Evolutionary conservation across 2,888 invertebrate genomes (phyloP), one percentile per base, ranked within the genome.

Genomic region (Doris montereyensis): DNA sequence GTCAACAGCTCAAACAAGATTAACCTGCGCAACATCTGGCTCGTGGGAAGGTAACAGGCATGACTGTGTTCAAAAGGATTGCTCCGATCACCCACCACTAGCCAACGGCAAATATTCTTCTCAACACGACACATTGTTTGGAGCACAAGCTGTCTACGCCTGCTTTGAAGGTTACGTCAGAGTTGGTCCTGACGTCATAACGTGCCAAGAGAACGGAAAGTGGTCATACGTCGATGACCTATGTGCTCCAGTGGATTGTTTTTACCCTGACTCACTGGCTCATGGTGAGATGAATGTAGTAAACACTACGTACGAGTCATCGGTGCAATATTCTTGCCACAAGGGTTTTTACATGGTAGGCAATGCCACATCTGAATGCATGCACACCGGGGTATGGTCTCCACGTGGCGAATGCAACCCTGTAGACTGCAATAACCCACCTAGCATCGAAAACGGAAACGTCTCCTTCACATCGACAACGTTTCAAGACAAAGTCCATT

Each of bases 161-260:
- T 79, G 79, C 26, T 24, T 2, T 4, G 30, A 52, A 57, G 79
- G 79, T 0, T 79, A 34, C 62, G 52, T 62, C 2, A 76, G 70
- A 17, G 24, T 24, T 17, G 79, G 79, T 24, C 65, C 70, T 32
- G 76, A 72, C 8, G 41, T 24, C n/a, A 28, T 76, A 32, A 58
- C 17, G 5, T 79, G 79, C 28, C 70, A 58, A 21, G 75, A 70
- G 30, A 62, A 52, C 21, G 76, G 76, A 21, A 24, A 71, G 10
- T 79, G 79, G 79, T 70, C 79, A 3, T 60, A 17, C n/a, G 24
- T 68, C 17, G n/a, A 58, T 8, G 62, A 60, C 57, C 60, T 71
- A 8, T 79, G 79, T 32, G 35, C 75, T 26, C 76, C 79, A 8
- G 62, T 79, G 32, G 76, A 79, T 5, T 79, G 79, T n/a, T 34